Conservation (phyloP, 2,888 invertebrate species). For the Mongoloraphidia duomilia region DNA sequence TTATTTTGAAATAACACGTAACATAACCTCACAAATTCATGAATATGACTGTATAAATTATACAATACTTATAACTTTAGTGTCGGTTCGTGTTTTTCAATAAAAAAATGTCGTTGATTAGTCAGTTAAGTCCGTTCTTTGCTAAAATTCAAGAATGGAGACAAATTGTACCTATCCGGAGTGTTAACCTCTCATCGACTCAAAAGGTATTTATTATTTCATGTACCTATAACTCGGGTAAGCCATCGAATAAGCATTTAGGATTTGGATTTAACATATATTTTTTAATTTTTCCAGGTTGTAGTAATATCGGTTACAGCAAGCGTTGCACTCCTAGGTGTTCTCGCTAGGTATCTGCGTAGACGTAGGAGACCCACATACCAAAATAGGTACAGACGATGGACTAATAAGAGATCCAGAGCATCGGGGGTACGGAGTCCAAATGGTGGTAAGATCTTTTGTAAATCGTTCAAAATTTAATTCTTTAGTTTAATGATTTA, state of each 20-base stretch:
- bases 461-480: not conserved
- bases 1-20: too few species aligned
- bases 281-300: conserved; percentile 34
- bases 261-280: not conserved
- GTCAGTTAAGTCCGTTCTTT: conserved; percentile 39
- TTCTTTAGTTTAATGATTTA: too few species aligned
- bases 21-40: too few species aligned
- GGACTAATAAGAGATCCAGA: conserved; percentile 41
- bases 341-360: conserved; percentile 66
- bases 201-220: conserved; percentile 43
- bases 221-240: not conserved
- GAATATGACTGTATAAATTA: too few species aligned
- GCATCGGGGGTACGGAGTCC: conserved; percentile 51
- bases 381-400: conserved; percentile 39
- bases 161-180: conserved; percentile 28
- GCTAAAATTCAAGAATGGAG: conserved; percentile 40
- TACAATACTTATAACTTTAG: too few species aligned
- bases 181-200: conserved; percentile 45
- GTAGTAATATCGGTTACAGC: conserved; percentile 58
- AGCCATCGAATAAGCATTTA: conserved; percentile 1
- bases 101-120: conserved; percentile 28
- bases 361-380: conserved; percentile 52
- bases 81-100: not conserved
- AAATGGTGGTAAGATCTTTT: conserved; percentile 34
- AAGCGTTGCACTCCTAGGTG: conserved; percentile 68